Evolutionary conservation across 2,888 invertebrate genomes (phyloP).

Genomic region (Bhutanitis thaidina): DNA sequence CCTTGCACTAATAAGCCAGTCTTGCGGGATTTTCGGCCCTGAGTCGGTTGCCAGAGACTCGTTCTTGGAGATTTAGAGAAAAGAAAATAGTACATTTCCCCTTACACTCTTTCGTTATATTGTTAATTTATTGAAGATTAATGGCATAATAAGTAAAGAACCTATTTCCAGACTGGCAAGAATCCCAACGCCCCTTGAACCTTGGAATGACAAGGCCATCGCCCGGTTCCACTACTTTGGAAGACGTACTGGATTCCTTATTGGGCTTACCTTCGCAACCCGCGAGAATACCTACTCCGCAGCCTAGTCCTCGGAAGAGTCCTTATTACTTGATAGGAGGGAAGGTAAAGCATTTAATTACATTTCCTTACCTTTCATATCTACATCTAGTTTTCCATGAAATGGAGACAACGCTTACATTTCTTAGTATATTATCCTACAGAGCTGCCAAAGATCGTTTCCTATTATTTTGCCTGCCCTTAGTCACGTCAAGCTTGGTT

Average conservation of each 20-base stretch:
- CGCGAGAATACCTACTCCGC: conserved; percentile 87
- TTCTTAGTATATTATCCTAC: no score
- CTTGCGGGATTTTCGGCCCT: no score
- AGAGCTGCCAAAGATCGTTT: no score
- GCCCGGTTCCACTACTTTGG: conserved; percentile 91
- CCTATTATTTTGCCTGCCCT: not conserved
- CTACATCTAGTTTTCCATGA: not conserved
- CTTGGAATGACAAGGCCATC: conserved; percentile 82
- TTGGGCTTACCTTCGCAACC: conserved; percentile 88
- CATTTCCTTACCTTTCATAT: not conserved
- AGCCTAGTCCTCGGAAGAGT: conserved; percentile 75
- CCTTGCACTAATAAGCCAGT: no score
- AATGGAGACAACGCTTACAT: not conserved
- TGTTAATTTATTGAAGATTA: not conserved
- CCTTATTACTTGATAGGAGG: conserved; percentile 72
- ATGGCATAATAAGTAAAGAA: not conserved
- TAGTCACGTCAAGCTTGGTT: conserved; percentile 2
- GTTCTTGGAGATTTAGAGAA: no score
- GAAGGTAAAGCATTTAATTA: conserved; percentile 50
- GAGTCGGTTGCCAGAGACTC: no score
- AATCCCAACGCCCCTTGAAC: conserved; percentile 71
- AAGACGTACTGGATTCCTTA: conserved; percentile 95
- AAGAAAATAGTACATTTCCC: no score
- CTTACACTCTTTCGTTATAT: no score
- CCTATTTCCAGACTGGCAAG: conserved; percentile 71